Percentiles rank a stretch among this genome's conserved stretches.
Conservation (phyloP, 2,888 invertebrate species). For the Camptogramma bilineatum region DNA sequence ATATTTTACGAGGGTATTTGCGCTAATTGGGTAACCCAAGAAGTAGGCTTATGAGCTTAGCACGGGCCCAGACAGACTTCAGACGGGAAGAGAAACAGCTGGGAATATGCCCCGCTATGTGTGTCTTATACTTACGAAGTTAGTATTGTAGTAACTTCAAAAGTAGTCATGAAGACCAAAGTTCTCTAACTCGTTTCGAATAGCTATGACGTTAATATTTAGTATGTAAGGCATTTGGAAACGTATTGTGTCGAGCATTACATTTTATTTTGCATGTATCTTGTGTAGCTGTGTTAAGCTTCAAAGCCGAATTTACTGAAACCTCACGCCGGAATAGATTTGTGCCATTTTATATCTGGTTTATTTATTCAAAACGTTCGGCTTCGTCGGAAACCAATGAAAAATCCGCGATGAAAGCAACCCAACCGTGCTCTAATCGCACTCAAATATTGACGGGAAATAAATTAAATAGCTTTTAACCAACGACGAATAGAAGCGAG, state of each 20-base stretch:
- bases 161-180: no score
- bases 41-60: background rate
- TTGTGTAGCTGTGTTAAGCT: no score
- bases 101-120: no score
- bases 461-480: background rate
- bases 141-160: no score
- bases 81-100: background rate
- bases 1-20: background rate
- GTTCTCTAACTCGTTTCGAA: no score
- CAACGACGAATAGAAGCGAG: background rate
- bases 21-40: background rate
- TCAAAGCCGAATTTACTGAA: background rate
- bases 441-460: slow-evolving; percentile 3
- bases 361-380: slow-evolving; percentile 1
- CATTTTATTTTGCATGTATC: no score
- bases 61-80: background rate
- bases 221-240: no score
- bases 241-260: no score
- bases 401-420: background rate
- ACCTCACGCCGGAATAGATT: background rate
- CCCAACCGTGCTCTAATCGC: background rate
- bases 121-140: no score
- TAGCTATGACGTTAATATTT: no score
- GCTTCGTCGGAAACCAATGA: background rate
- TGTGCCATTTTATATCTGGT: background rate